phyloP scores from a whole-genome alignment of 2,888 invertebrate species.

The Punctoribates punctum region DNA sequence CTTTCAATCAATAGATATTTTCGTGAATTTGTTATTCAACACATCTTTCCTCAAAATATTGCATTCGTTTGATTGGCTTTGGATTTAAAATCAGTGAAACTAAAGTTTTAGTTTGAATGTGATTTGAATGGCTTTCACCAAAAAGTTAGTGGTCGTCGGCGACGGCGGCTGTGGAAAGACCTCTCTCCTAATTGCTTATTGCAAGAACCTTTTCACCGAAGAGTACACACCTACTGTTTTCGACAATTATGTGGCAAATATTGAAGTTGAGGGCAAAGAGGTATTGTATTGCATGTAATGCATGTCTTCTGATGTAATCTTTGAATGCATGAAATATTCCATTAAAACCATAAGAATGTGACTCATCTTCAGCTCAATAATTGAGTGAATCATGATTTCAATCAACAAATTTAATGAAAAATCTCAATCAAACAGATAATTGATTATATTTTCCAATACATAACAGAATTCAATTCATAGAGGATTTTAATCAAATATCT shows the following conservation, averaged over 20 bases:
- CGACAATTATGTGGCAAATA: conserved; percentile 34
- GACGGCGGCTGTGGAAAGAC: conserved; percentile 32
- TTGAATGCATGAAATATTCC: no score
- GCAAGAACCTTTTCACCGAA: conserved; percentile 12
- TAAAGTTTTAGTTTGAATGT: background rate
- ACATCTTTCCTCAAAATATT: background rate
- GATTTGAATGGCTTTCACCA: conserved; percentile 14
- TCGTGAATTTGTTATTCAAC: background rate
- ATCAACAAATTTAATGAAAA: no score
- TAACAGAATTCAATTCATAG: no score
- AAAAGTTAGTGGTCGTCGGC: conserved; percentile 23
- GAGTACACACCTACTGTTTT: conserved; percentile 27
- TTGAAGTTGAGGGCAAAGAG: conserved; percentile 29
- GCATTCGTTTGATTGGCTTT: background rate
- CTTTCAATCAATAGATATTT: background rate
- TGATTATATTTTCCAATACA: no score
- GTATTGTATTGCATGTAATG: background rate
- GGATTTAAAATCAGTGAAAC: background rate
- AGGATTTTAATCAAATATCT: no score
- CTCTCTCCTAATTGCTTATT: conserved; percentile 11
- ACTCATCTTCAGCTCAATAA: no score
- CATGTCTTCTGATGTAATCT: no score
- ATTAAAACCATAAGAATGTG: no score
- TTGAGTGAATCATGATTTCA: no score
- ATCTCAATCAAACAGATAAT: no score